Base-by-base conservation (phyloP, 1,140 invertebrate genomes). In the Venturia canescens region DNA sequence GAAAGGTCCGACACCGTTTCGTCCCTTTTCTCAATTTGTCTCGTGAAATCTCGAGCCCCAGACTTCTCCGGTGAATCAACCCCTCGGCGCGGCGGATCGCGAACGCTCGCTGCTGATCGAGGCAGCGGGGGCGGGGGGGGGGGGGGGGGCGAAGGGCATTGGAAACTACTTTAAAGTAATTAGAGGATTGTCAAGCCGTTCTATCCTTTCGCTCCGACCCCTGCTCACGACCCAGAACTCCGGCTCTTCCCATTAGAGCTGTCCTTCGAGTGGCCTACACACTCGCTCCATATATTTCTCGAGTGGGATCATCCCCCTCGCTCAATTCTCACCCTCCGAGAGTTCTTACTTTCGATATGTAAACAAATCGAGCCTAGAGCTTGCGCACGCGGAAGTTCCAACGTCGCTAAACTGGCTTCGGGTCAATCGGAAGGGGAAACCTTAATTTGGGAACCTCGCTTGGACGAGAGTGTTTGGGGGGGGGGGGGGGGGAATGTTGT, bases 81-180 rank as follows among this genome's bases (percentile, higher is more conserved):
- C 71, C 71, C n/a, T 74, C 34, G n/a, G 7, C 4, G 2, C n/a
- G n/a, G n/a, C n/a, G n/a, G n/a, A n/a, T 48, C 11, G 38, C 38
- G 50, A 44, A 3, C 11, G 38, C 7, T n/a, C 27, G 38, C n/a
- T 13, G 38, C 38, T 9, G 38, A 57, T 44, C 38, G 38, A 44
- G 11, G 7, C 38, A 11, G 11, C 1, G 7, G 31, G 1, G 7
- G 38, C 13, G 7, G 11, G 0, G 7, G 50, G 15, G 18, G 50
- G n/a, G 50, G 1, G 18, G 11, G n/a, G n/a, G 50, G n/a, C 5
- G 18, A n/a, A 53, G 50, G 85, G 87, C 88, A 90, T 90, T 84
- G 86, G 84, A 88, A 91, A 90, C 89, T 91, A 90, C 89, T 91
- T 90, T 90, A 89, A 90, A 91, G 89, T 90, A 90, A 91, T 91